These are phyloP conservation scores for Polia nebulosa DNA, from an alignment of 2,888 invertebrate species.

Conservation along the genomic window DNA sequence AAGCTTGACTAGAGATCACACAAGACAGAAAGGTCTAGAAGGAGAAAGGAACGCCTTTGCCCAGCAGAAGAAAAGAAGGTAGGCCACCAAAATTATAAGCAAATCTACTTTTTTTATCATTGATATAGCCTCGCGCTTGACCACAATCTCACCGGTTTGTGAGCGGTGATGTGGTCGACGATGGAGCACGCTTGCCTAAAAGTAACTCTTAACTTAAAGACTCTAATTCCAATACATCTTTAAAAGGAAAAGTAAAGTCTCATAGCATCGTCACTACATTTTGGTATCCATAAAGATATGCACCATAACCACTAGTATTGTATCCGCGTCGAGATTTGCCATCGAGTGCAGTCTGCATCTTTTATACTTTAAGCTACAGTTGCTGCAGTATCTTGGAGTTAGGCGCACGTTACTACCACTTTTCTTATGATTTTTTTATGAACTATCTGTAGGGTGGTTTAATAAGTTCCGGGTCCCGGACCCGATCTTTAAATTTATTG, in stretches of 20 bases:
- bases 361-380: conserved; percentile 41
- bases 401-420: conserved; percentile 10
- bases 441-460: background rate
- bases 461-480: too few species aligned
- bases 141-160: too few species aligned
- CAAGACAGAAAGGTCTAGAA: too few species aligned
- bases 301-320: conserved; percentile 18
- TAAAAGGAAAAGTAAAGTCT: background rate
- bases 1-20: too few species aligned
- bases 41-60: too few species aligned
- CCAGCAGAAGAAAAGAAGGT: too few species aligned
- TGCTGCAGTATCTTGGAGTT: conserved; percentile 33
- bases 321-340: conserved; percentile 17
- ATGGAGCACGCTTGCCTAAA: too few species aligned
- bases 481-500: background rate
- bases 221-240: background rate
- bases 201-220: too few species aligned
- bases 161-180: too few species aligned
- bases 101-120: too few species aligned
- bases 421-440: background rate
- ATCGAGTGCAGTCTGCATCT: conserved; percentile 39
- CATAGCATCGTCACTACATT: background rate
- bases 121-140: too few species aligned
- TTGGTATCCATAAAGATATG: background rate
- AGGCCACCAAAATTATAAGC: too few species aligned